Base-by-base conservation (phyloP, 2,113 vertebrate genomes). In the Paracanthobrama guichenoti region DNA sequence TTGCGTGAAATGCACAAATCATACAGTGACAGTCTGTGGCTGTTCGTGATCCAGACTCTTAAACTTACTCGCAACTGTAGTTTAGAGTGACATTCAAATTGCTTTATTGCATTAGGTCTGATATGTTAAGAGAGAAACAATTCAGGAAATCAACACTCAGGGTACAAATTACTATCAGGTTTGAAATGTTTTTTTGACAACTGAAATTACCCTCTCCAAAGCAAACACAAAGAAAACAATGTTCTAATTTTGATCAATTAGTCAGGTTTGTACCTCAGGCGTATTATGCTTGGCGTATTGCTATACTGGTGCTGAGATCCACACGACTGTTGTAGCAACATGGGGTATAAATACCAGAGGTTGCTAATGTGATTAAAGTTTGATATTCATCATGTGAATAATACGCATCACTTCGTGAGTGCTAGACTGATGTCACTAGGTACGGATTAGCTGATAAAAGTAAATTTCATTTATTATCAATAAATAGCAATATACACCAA, bases 251-350 rank as follows among this genome's bases (percentile, higher is more conserved):
- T 53, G 0, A 60, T 74, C 35, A 80, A 78, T 85, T 83, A 35
- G 42, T 20, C 24, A 46, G 31, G 84, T 46, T 66, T 80, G n/a
- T 79, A 55, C 44, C n/a, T 72, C 22, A 53, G 22, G 60, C 9
- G 12, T 74, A 69, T 80, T 86, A 24, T 66, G 11, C 66, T 87
- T 86, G 82, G 82, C 82, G 60, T 69, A 31, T 66, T 48, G 59
- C n/a, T 12, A 26, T 31, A 46, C 12, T 14, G 24, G 35, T 11
- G 8, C 20, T 62, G 79, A 66, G 50, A 8, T 46, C 46, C 46
- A 71, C 35, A 24, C 13, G 7, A 18, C 11, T 84, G 81, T 83
- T 88, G 81, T 87, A 80, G 84, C 66, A 87, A 90, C 82, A 57
- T 11, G 9, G 66, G 11, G 28, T 24, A 59, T 31, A 72, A 53